A percentile compares a stretch with the other conserved stretches of the same genome.
Conservation (phyloP, 2,113 vertebrate genomes). For the Canis aureus region DNA sequence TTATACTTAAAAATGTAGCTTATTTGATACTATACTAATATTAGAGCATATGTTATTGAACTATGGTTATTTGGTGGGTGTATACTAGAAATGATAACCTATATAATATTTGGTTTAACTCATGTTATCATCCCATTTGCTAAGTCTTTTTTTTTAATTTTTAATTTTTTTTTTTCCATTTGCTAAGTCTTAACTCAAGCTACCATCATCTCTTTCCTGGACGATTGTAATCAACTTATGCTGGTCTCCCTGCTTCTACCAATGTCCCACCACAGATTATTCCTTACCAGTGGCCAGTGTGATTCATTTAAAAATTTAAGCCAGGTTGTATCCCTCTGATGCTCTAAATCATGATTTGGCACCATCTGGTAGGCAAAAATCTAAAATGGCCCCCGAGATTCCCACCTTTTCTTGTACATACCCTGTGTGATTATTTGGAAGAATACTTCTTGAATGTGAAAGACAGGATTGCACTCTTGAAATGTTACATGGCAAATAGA, state of each 20-base stretch:
- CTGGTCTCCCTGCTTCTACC: neutral
- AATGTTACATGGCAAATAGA: neutral
- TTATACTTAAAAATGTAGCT: neutral
- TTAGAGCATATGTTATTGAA: neutral
- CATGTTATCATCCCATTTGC: neutral
- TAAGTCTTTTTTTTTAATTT: neutral
- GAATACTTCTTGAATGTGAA: neutral
- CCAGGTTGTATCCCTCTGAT: neutral
- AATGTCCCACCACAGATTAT: neutral
- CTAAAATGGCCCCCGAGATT: neutral
- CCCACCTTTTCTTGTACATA: neutral
- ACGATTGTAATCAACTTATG: neutral
- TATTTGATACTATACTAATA: slow-evolving; percentile 6
- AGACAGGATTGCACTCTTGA: neutral
- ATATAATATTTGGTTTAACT: neutral
- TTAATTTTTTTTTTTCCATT: no score
- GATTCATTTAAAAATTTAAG: neutral
- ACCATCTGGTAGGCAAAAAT: neutral
- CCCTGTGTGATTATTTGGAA: neutral
- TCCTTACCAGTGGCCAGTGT: neutral
- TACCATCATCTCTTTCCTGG: neutral
- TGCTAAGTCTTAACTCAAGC: neutral
- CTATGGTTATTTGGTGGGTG: neutral
- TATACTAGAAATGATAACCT: neutral
- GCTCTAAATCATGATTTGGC: neutral